A percentile compares a stretch with the other conserved stretches of the same genome.
Evolutionary conservation across 1,140 invertebrate species (phyloP).

Genomic region (Acromyrmex charruanus): DNA sequence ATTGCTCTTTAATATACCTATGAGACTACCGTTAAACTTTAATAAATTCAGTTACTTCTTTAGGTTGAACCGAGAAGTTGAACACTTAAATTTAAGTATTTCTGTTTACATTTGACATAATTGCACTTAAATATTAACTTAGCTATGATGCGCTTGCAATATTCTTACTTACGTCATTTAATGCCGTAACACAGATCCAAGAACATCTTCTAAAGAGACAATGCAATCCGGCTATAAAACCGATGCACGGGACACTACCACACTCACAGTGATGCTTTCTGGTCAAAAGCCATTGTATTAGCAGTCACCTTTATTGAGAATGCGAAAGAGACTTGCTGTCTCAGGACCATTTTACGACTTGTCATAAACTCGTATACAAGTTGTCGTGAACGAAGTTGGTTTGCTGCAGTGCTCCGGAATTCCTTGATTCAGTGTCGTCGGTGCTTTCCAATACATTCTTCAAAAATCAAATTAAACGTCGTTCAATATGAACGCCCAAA

Average conservation of each 20-base stretch:
- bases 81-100: not conserved
- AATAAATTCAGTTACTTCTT: not conserved
- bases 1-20: not conserved
- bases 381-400: constrained; percentile 34
- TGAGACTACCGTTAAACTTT: not conserved
- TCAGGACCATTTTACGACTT: constrained; percentile 60
- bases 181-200: not conserved
- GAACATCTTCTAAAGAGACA: not conserved
- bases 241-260: not conserved
- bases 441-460: constrained; percentile 1
- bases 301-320: constrained; percentile 62
- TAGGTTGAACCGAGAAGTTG: not conserved
- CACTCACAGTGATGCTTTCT: constrained; percentile 17
- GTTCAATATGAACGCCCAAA: not conserved
- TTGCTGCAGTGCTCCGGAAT: constrained; percentile 19
- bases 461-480: constrained; percentile 30
- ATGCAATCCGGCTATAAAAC: constrained; percentile 27
- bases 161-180: not conserved
- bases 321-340: constrained; percentile 56
- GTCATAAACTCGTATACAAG: constrained; percentile 52
- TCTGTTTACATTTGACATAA: constrained; percentile 10
- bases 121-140: not conserved
- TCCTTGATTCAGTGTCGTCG: constrained; percentile 11
- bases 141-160: not conserved
- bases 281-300: constrained; percentile 57